Base-by-base conservation (phyloP, 2,888 invertebrate species). In the Polydrusus tereticollis region DNA sequence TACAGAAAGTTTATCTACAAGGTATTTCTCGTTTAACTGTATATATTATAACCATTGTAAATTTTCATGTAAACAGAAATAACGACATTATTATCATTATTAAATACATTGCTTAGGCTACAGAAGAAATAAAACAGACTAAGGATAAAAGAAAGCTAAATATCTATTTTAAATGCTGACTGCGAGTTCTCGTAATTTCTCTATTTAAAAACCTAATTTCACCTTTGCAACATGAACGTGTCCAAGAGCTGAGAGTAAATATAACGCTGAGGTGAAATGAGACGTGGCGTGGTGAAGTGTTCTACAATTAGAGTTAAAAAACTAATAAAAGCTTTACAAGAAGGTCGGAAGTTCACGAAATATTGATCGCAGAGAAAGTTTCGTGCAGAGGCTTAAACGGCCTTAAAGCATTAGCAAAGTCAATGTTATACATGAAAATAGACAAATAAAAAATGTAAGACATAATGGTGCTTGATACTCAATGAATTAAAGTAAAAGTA, bases 311-410 rank as follows among this genome's bases (percentile, higher is more conserved):
- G 38, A 58, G 33, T 21, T 18, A n/a, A 36, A 33, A 58, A 58
- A 38, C 33, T 36, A 58, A 58, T 58, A 65, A 58, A 64, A 69
- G 63, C 66, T 62, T 36, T 20, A 50, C 52, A 74, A 68, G 68
- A 71, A 73, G 74, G 76, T 74, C 74, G 69, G 57, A 66, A 76
- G 76, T 74, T 76, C 76, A 74, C 43, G 64, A 7, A 41, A 55
- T 76, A 76, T 76, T 60, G 76, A 76, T 74, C 59, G 47, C 14
- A 38, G 45, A 26, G 50, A 26, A 50, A 50, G 50, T 50, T 50
- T 50, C 14, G 50, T 50, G 23, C 7, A 23, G 26, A 14, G 26
- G 18, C 26, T 18, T 26, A 50, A 47, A 21, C 0, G 10, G 20
- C 41, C 41, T 41, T 41, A 41, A 5, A 41, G 2, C 16, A 16